A percentile compares a stretch with the other conserved stretches of the same genome.
phyloP scores from a whole-genome alignment of 2,113 vertebrate species.

The Pseudopodoces humilis region DNA sequence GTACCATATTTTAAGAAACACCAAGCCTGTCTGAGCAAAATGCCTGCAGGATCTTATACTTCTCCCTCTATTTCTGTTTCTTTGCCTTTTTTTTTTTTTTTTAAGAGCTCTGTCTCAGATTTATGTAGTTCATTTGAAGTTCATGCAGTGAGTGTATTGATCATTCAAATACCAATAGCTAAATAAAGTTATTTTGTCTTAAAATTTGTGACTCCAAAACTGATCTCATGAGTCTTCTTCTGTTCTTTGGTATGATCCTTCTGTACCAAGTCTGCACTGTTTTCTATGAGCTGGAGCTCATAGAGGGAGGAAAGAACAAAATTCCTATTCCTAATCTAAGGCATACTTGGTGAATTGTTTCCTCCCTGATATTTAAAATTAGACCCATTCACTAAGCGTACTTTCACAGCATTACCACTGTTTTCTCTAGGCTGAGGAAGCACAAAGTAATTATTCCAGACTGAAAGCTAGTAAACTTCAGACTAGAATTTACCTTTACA shows the following conservation, averaged over 20 bases:
- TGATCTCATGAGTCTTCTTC: not conserved
- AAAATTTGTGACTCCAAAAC: not conserved
- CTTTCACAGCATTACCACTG: not conserved
- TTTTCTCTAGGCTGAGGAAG: not conserved
- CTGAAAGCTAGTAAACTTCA: slow-evolving; percentile 4
- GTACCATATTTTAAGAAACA: slow-evolving; percentile 17
- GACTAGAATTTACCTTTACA: slow-evolving; percentile 2
- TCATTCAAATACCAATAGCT: not conserved
- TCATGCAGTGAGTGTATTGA: not conserved
- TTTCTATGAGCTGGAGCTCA: not conserved
- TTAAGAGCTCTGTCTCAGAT: not conserved
- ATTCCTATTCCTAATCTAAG: not conserved
- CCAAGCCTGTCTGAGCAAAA: slow-evolving; percentile 1
- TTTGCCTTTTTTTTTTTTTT: not conserved
- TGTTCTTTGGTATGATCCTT: not conserved
- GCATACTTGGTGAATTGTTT: not conserved
- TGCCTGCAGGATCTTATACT: not conserved
- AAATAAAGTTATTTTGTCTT: slow-evolving; percentile 7
- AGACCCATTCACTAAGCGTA: not conserved
- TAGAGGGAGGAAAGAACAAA: not conserved
- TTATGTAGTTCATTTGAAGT: slow-evolving; percentile 37
- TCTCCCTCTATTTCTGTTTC: not conserved
- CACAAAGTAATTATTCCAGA: not conserved
- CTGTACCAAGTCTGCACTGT: not conserved
- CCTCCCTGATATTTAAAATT: not conserved